phyloP scores from a whole-genome alignment of 2,113 vertebrate species.

The Pterophyllum scalare region DNA sequence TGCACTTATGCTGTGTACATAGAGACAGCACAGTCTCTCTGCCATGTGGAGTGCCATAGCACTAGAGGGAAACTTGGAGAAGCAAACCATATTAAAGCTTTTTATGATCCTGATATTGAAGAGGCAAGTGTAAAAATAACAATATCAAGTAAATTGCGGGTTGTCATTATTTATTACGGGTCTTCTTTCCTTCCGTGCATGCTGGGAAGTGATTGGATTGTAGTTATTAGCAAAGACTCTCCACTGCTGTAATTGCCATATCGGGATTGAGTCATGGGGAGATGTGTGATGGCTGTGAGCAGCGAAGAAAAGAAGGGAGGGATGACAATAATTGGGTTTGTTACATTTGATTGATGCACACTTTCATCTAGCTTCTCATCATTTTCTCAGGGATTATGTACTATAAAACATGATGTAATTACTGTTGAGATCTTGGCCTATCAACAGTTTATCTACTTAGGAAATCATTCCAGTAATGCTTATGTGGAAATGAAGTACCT shows the following conservation, averaged over 20 bases:
- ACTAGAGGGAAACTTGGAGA: not conserved
- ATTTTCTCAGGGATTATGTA: slow-evolving; percentile 73
- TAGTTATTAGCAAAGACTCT: slow-evolving; percentile 76
- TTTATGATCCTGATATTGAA: slow-evolving; percentile 37
- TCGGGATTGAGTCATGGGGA: slow-evolving; percentile 71
- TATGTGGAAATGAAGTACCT: slow-evolving; percentile 56
- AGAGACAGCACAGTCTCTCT: not conserved
- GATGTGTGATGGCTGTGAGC: slow-evolving; percentile 63
- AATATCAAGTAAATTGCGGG: slow-evolving; percentile 67
- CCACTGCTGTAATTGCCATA: slow-evolving; percentile 73
- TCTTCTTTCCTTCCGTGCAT: slow-evolving; percentile 49
- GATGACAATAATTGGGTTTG: slow-evolving; percentile 75
- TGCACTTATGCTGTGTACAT: not conserved
- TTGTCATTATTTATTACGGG: slow-evolving; percentile 70
- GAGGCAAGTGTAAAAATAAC: slow-evolving; percentile 59
- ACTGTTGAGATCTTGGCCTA: slow-evolving; percentile 68
- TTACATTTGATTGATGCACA: slow-evolving; percentile 75
- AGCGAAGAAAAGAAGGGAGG: slow-evolving; percentile 47
- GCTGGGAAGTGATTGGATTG: slow-evolving; percentile 74
- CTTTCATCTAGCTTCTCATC: slow-evolving; percentile 71
- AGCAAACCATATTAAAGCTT: slow-evolving; percentile 24
- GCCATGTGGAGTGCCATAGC: not conserved
- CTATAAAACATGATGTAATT: slow-evolving; percentile 79
- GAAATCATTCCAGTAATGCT: slow-evolving; percentile 58
- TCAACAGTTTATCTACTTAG: slow-evolving; percentile 70